Evolutionary conservation across 2,113 vertebrate genomes (phyloP).

Genomic region (Pseudorasbora parva): DNA sequence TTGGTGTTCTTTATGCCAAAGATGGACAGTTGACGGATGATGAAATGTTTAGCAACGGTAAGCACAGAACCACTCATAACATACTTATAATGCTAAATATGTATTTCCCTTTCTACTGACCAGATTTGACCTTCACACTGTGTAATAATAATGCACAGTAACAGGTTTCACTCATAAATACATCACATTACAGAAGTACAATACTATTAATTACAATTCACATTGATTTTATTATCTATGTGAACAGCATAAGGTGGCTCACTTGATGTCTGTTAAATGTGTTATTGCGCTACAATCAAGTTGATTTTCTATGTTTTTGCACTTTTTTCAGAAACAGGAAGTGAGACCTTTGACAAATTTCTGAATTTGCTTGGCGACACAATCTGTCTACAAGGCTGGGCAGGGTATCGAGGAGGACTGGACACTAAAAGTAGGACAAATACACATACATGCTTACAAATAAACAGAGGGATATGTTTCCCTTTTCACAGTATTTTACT

Average conservation of each 20-base stretch:
- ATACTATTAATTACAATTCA: background rate
- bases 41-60: constrained; percentile 99
- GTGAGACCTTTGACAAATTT: constrained; percentile 91
- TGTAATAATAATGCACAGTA: background rate
- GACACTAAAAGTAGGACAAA: constrained; percentile 94
- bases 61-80: constrained; percentile 51
- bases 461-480: background rate
- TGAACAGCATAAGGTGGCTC: background rate
- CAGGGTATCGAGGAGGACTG: constrained; percentile 94
- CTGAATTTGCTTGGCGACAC: constrained; percentile 90
- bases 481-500: background rate
- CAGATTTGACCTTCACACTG: background rate
- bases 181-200: background rate
- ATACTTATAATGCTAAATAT: constrained; percentile 2
- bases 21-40: constrained; percentile 98
- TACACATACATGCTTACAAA: background rate
- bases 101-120: background rate
- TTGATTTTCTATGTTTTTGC: background rate
- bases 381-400: constrained; percentile 93
- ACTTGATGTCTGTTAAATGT: background rate
- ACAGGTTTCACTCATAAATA: background rate
- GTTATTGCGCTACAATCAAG: background rate
- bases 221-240: background rate
- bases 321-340: constrained; percentile 84
- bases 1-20: constrained; percentile 96